Conservation (phyloP, 2,888 invertebrate genomes). For the Meghimatium bilineatum region DNA sequence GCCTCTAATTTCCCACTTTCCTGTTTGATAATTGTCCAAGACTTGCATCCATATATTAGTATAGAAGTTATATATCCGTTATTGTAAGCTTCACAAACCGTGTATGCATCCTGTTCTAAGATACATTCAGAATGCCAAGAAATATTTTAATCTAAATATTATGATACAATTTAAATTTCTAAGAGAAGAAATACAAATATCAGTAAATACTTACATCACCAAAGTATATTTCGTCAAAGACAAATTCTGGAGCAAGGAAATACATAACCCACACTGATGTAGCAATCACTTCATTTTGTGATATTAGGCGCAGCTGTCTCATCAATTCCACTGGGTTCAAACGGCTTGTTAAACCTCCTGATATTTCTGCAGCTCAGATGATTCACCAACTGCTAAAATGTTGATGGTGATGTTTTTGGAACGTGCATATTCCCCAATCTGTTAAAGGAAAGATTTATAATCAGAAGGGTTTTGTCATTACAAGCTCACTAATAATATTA, state of each 20-base stretch:
- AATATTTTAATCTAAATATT: no score
- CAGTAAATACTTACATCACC: constrained; percentile 56
- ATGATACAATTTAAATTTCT: no score
- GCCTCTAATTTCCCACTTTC: no score
- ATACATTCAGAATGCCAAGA: no score
- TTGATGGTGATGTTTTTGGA: constrained; percentile 66
- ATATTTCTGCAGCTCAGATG: constrained; percentile 60
- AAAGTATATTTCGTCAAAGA: constrained; percentile 64
- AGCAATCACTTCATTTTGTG: constrained; percentile 71
- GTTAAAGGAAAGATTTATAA: constrained; percentile 4
- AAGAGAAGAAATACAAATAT: no score
- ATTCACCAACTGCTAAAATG: constrained; percentile 66
- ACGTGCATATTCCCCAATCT: constrained; percentile 70
- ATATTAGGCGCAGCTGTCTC: constrained; percentile 68
- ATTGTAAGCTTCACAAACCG: no score
- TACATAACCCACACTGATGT: constrained; percentile 66
- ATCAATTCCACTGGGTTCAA: constrained; percentile 71
- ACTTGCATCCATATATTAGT: no score
- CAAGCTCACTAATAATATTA: no score
- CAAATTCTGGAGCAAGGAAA: constrained; percentile 66
- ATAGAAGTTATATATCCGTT: no score
- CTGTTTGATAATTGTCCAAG: no score
- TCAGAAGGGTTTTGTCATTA: neutral
- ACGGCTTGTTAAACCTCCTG: constrained; percentile 68
- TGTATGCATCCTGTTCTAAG: no score